Base-by-base conservation (phyloP, 2,113 vertebrate species). In the Pyxicephalus adspersus region DNA sequence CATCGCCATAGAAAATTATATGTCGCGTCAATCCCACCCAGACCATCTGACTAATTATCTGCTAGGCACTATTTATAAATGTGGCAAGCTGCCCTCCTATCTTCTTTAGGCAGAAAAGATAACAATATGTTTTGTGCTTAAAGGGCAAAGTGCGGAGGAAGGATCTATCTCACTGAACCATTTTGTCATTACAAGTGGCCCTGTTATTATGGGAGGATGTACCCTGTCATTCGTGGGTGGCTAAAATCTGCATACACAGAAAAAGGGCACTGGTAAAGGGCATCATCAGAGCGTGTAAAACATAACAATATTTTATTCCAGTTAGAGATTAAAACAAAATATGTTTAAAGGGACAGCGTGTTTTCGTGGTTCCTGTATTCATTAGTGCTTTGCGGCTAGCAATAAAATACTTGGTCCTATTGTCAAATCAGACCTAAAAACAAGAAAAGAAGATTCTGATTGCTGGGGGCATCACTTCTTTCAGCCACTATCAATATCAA, bases 81-180 rank as follows among this genome's bases (percentile, higher is more conserved):
- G 51, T 64, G 68, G 68, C 68, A 81, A 73, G n/a, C 7, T 31
- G 45, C 58, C 78, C 67, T 64, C 68, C 50, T 74, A 65, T 57
- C 61, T 57, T 55, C 31, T 57, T n/a, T 19, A 81, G 38, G 26
- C 51, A 71, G 60, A 64, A 81, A 72, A 73, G 64, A 79, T 79
- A 79, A 79, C 77, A 79, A 79, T 50, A 58, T 34, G 68, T 73
- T 81, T 65, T 45, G 28, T 26, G 38, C 17, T 60, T 50, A 68
- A 68, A 79, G 77, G 77, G 64, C 64, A 79, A 45, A 79, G 52
- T 81, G 68, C 55, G 79, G 68, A 64, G 79, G 60, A 68, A 73
- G 45, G 45, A 81, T 51, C 52, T 64, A 60, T 70, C 63, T 55
- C 23, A 22, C 51, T 55, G 26, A 74, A 38, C 22, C 5, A 9